Evolutionary conservation across 2,888 invertebrate genomes (phyloP).

Genomic region (Trachelus stipa): DNA sequence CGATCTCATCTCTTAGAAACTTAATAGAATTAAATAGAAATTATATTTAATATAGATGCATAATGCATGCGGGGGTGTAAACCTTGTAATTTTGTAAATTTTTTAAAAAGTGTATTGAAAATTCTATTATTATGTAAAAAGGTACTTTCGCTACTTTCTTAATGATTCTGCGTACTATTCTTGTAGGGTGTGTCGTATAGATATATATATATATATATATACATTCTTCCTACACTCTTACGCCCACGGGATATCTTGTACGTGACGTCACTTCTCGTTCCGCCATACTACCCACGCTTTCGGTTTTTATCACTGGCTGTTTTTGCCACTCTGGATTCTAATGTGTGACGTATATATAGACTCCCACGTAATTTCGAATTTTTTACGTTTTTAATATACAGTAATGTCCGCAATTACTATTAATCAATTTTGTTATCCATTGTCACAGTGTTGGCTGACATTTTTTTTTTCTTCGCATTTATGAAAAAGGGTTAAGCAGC

Average conservation of each 20-base stretch:
- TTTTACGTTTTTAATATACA: background rate
- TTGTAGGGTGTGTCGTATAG: background rate
- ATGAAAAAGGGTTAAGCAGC: background rate
- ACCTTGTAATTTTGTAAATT: background rate
- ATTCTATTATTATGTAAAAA: background rate
- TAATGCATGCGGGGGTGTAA: too few species aligned
- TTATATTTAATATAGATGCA: background rate
- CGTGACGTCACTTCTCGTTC: background rate
- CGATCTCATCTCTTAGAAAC: background rate
- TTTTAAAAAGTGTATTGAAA: background rate
- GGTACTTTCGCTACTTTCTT: background rate
- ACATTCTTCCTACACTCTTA: background rate
- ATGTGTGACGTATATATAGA: background rate
- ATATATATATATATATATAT: too few species aligned
- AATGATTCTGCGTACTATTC: background rate
- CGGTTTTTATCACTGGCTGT: background rate
- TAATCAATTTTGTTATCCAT: background rate
- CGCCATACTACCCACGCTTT: background rate
- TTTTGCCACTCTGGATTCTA: background rate
- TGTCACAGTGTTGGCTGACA: background rate
- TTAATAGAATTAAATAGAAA: background rate
- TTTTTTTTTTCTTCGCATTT: too few species aligned
- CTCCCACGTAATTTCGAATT: background rate
- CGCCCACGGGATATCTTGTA: background rate
- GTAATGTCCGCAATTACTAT: background rate